Evolutionary conservation across 1,140 invertebrate species (phyloP).

Genomic region (Pseudachorutes palmiensis): DNA sequence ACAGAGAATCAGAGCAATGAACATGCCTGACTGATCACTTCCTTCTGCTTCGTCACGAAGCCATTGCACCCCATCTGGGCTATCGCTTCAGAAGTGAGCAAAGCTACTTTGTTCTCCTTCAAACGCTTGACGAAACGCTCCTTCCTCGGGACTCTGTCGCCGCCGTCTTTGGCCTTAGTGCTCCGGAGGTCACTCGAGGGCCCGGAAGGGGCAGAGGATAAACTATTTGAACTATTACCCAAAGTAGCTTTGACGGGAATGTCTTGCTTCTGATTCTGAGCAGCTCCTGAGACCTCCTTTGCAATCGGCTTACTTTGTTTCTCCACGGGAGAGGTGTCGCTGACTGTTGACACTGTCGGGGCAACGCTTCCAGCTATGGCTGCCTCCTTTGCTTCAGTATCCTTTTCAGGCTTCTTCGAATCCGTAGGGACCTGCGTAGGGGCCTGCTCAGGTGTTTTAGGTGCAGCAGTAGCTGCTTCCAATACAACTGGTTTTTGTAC

Average conservation of each 20-base stretch:
- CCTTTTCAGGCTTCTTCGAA: too few species aligned
- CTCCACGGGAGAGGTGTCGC: neutral
- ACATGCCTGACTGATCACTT: constrained; percentile 35
- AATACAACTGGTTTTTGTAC: too few species aligned
- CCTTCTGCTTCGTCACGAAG: constrained; percentile 33
- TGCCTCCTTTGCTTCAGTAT: too few species aligned
- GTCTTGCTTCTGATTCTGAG: constrained; percentile 31
- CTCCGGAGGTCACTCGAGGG: neutral
- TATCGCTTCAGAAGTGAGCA: constrained; percentile 35
- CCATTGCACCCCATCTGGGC: constrained; percentile 35
- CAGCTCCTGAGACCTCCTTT: neutral
- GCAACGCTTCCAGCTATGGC: too few species aligned
- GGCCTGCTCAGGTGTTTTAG: too few species aligned
- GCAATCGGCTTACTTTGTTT: constrained; percentile 15
- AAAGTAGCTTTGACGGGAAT: constrained; percentile 28
- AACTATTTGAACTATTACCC: constrained; percentile 1
- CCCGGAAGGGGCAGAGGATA: neutral
- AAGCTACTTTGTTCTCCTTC: constrained; percentile 32
- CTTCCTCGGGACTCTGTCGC: neutral
- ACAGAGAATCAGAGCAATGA: constrained; percentile 32
- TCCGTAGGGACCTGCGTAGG: too few species aligned
- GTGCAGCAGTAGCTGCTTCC: too few species aligned
- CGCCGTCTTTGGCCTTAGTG: neutral
- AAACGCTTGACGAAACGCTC: constrained; percentile 25
- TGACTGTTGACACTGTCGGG: too few species aligned